Evolutionary conservation across 2,113 vertebrate genomes (phyloP).

Genomic region (Zosterops pallidus): DNA sequence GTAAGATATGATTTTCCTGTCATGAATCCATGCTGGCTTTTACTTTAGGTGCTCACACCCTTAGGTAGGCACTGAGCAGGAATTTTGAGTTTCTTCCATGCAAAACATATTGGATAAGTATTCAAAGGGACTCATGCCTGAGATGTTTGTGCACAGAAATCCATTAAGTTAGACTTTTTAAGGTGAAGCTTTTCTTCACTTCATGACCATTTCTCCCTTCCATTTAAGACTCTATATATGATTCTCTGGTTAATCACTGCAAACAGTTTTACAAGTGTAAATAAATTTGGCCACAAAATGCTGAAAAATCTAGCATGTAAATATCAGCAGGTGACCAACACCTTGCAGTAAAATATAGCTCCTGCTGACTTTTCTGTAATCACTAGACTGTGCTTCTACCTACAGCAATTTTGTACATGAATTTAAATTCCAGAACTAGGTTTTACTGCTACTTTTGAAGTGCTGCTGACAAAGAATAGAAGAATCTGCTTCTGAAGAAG

Average conservation of each 20-base stretch:
- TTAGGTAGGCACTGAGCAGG: not conserved
- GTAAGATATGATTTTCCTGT: not conserved
- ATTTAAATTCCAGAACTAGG: not conserved
- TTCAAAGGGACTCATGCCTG: not conserved
- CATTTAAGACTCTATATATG: not conserved
- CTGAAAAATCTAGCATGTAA: not conserved
- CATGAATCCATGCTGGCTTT: not conserved
- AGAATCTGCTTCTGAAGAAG: not conserved
- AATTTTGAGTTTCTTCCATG: not conserved
- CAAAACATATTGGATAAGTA: not conserved
- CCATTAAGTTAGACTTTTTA: not conserved
- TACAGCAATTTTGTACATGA: not conserved
- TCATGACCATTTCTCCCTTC: not conserved
- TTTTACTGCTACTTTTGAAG: not conserved
- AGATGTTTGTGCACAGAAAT: not conserved
- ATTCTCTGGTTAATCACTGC: not conserved
- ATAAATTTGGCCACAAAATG: not conserved
- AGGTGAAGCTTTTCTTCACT: not conserved
- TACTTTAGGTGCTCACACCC: not conserved
- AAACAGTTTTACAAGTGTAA: not conserved
- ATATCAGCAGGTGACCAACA: not conserved
- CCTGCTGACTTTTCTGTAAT: not conserved
- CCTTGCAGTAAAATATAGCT: not conserved
- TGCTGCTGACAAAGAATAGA: not conserved
- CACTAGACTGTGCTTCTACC: not conserved